Conservation (phyloP, 1,140 invertebrate species). For the Macrocentrus cingulum region DNA sequence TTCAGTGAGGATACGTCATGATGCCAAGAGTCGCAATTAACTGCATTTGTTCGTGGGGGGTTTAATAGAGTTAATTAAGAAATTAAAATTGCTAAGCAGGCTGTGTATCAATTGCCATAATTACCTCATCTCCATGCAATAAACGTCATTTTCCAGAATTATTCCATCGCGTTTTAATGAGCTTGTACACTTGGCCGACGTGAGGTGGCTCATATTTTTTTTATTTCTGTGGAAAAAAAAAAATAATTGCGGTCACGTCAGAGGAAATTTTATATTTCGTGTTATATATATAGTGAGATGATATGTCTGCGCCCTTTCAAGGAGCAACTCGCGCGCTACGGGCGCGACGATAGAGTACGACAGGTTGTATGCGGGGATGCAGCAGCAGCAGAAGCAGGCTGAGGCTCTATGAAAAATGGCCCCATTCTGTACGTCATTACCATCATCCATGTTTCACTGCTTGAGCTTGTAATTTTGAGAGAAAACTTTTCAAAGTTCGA, state of each 20-base stretch:
- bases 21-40: background rate
- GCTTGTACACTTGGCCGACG: too few species aligned
- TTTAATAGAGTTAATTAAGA: conserved; percentile 5
- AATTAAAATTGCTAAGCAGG: conserved; percentile 4
- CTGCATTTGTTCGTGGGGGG: background rate
- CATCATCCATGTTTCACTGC: conserved; percentile 19
- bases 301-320: background rate
- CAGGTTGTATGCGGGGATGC: conserved; percentile 13
- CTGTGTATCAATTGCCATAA: background rate
- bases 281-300: background rate
- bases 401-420: conserved; percentile 13
- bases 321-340: too few species aligned
- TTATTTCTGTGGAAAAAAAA: background rate
- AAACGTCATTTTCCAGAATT: too few species aligned
- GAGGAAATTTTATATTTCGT: conserved; percentile 11
- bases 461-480: conserved; percentile 11
- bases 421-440: background rate
- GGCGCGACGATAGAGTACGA: conserved; percentile 13
- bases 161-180: too few species aligned
- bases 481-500: conserved; percentile 19
- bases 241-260: conserved; percentile 3
- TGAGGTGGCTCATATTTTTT: too few species aligned
- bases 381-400: background rate
- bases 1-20: background rate
- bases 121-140: too few species aligned